phyloP scores from a whole-genome alignment of 2,113 vertebrate species.

The Phaethon lepturus region DNA sequence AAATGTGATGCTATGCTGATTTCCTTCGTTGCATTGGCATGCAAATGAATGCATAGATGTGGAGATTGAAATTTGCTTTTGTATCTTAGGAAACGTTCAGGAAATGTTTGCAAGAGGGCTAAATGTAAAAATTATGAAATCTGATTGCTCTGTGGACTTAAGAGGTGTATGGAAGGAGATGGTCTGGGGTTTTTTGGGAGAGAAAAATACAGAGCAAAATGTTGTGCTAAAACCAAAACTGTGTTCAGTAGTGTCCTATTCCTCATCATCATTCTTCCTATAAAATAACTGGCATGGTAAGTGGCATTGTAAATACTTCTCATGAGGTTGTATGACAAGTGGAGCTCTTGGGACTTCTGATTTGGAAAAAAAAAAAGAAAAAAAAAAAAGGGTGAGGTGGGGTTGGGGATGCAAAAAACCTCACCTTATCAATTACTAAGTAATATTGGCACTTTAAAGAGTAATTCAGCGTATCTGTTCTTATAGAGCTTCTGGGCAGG shows the following conservation, averaged over 20 bases:
- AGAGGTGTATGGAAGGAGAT: neutral
- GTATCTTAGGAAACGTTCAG: neutral
- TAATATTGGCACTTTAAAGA: neutral
- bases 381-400: fast-evolving
- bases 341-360: neutral
- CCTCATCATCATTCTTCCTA: neutral
- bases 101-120: neutral
- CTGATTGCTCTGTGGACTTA: neutral
- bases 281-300: neutral
- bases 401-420: neutral
- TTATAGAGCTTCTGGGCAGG: neutral
- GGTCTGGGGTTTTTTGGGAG: neutral
- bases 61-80: neutral
- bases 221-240: neutral
- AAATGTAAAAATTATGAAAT: neutral
- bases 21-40: neutral
- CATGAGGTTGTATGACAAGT: neutral
- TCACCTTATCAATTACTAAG: neutral
- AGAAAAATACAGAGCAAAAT: neutral
- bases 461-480: neutral
- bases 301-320: neutral
- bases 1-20: neutral
- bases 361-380: neutral
- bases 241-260: neutral
- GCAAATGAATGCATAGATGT: neutral